These are phyloP conservation scores for Eurosta solidaginis DNA, from an alignment of 1,140 invertebrate genomes.

Conservation along the genomic window DNA sequence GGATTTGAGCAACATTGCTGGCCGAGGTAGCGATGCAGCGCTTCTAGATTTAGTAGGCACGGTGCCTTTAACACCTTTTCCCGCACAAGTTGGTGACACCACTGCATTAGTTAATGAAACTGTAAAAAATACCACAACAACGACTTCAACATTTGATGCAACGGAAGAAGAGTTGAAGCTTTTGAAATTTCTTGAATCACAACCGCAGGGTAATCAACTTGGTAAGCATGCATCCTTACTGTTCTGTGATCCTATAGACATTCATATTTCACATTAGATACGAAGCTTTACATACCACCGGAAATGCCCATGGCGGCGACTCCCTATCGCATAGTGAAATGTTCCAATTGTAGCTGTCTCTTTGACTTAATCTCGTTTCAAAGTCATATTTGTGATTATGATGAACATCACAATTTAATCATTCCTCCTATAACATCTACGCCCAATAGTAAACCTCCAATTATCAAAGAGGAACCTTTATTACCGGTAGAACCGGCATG, in stretches of 20 bases:
- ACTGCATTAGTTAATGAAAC: conserved; percentile 3
- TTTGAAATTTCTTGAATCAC: conserved; percentile 43
- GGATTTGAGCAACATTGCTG: conserved; percentile 27
- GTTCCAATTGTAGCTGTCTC: conserved; percentile 41
- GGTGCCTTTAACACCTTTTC: background rate
- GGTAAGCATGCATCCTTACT: background rate
- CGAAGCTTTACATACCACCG: background rate
- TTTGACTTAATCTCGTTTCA: conserved; percentile 40
- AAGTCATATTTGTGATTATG: conserved; percentile 42
- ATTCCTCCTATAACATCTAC: background rate
- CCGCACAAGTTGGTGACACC: background rate
- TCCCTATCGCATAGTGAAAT: conserved; percentile 37
- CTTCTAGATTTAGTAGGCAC: background rate
- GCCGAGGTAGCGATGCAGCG: background rate
- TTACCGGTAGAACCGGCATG: conserved; percentile 34
- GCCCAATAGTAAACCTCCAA: background rate
- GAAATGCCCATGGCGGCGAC: background rate
- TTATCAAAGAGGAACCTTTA: conserved; percentile 29
- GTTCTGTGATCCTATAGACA: background rate
- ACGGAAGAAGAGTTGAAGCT: conserved; percentile 46
- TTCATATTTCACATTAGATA: background rate
- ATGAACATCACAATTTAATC: conserved; percentile 33
- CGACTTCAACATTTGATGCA: conserved; percentile 43
- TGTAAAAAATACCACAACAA: too few species aligned
- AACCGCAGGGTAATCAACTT: background rate